These are phyloP conservation scores for Philonicus albiceps DNA, from an alignment of 2,888 invertebrate species.

Conservation along the genomic window DNA sequence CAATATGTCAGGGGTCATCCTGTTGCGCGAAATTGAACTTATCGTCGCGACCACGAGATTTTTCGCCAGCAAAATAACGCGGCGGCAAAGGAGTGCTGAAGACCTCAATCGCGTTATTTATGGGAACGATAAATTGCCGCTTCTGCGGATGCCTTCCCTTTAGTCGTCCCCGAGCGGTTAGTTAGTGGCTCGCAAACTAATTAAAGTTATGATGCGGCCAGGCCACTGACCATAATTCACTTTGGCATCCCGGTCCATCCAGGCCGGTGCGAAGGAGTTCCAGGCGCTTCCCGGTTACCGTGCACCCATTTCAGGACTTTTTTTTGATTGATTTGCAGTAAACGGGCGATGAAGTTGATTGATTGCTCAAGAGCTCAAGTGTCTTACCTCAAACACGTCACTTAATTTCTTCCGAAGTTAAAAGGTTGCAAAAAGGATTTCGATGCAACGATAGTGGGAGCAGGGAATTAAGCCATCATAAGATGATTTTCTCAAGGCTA, in stretches of 20 bases:
- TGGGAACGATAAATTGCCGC: slow-evolving; percentile 51
- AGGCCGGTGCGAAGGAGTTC: slow-evolving; percentile 2
- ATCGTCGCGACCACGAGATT: slow-evolving; percentile 25
- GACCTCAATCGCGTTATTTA: slow-evolving; percentile 48
- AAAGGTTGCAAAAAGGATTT: background rate
- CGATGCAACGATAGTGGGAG: background rate
- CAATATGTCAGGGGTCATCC: slow-evolving; percentile 38
- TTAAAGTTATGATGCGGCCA: slow-evolving; percentile 44
- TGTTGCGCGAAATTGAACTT: slow-evolving; percentile 36
- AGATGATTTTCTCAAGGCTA: background rate
- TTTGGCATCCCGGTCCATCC: slow-evolving; percentile 19
- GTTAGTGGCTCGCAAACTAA: slow-evolving; percentile 43
- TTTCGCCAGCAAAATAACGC: background rate
- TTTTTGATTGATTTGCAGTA: slow-evolving; percentile 39
- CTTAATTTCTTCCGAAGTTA: background rate
- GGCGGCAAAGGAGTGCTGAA: slow-evolving; percentile 30
- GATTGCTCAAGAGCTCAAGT: slow-evolving; percentile 17
- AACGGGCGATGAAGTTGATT: slow-evolving; percentile 29
- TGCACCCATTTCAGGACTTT: slow-evolving; percentile 36
- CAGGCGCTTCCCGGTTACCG: background rate
- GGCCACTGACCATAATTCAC: slow-evolving; percentile 42
- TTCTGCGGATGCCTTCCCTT: slow-evolving; percentile 18
- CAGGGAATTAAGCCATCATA: background rate
- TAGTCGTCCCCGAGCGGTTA: slow-evolving; percentile 28
- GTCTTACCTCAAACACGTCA: background rate